These are phyloP conservation scores for Halcyon badia DNA, from an alignment of 2,797 vertebrate genomes.

Conservation along the genomic window DNA sequence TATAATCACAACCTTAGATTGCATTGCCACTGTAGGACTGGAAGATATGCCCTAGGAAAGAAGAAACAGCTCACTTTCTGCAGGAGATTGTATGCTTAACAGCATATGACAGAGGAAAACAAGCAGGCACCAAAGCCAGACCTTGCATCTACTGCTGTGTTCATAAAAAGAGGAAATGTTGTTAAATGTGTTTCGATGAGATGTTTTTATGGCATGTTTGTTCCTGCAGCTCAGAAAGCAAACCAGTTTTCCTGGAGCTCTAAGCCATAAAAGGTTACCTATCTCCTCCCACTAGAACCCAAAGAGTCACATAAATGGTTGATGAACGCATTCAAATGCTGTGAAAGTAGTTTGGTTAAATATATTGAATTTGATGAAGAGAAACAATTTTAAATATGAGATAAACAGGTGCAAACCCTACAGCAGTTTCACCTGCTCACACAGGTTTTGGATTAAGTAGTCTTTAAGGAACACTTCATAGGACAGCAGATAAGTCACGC, in stretches of 20 bases:
- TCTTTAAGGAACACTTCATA: not conserved
- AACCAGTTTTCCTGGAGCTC: slow-evolving; percentile 16
- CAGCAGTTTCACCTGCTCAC: not conserved
- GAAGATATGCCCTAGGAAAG: not conserved
- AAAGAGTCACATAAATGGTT: not conserved
- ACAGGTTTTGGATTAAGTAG: not conserved
- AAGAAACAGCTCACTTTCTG: not conserved
- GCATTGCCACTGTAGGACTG: not conserved
- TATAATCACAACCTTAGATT: not conserved
- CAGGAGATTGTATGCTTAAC: not conserved
- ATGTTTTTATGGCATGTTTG: slow-evolving; percentile 13
- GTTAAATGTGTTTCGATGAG: slow-evolving; percentile 6
- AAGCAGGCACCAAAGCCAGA: not conserved
- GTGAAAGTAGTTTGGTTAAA: not conserved
- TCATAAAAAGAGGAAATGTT: slow-evolving; percentile 37
- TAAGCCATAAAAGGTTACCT: not conserved
- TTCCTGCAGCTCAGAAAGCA: slow-evolving; percentile 13
- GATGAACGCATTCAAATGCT: not conserved
- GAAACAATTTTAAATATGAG: not conserved
- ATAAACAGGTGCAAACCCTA: not conserved
- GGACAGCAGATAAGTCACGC: not conserved
- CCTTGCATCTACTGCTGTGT: not conserved
- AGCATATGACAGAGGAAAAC: not conserved
- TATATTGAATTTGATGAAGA: not conserved
- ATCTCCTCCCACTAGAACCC: not conserved